Percentiles rank a stretch among this genome's conserved stretches.
These are phyloP conservation scores for Heteromyza rotundicornis DNA, from an alignment of 2,888 invertebrate genomes.

Conservation along the genomic window DNA sequence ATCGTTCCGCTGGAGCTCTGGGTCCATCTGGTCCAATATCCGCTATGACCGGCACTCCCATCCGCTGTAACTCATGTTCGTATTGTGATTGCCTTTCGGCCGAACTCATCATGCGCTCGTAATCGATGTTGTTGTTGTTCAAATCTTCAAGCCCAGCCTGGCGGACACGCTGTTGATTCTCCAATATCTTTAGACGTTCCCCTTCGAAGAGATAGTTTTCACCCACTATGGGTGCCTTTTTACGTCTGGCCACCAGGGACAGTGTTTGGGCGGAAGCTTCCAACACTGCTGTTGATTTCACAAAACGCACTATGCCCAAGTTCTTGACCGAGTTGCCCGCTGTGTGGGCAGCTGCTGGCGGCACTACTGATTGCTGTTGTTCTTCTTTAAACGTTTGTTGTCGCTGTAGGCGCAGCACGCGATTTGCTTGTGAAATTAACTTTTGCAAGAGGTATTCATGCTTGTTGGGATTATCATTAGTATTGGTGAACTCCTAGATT, in stretches of 20 bases:
- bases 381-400: constrained; percentile 28
- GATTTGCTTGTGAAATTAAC: constrained; percentile 60
- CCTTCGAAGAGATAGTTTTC: constrained; percentile 60
- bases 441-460: constrained; percentile 59
- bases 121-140: constrained; percentile 50
- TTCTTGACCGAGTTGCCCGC: constrained; percentile 17
- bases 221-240: constrained; percentile 49
- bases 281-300: constrained; percentile 42
- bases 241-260: constrained; percentile 42
- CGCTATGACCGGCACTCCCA: constrained; percentile 59
- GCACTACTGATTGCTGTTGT: constrained; percentile 8
- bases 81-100: constrained; percentile 60
- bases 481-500: constrained; percentile 19
- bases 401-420: constrained; percentile 52
- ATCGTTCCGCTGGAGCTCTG: constrained; percentile 61
- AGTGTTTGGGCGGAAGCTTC: constrained; percentile 31
- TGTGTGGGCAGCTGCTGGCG: constrained; percentile 21
- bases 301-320: constrained; percentile 47
- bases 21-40: constrained; percentile 60
- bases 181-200: constrained; percentile 60
- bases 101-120: constrained; percentile 56
- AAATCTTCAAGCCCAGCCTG: constrained; percentile 56
- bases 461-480: constrained; percentile 39
- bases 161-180: constrained; percentile 62
- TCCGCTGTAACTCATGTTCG: constrained; percentile 60